phyloP scores from a whole-genome alignment of 2,888 invertebrate genomes.

The Parthenolecanium corni region DNA sequence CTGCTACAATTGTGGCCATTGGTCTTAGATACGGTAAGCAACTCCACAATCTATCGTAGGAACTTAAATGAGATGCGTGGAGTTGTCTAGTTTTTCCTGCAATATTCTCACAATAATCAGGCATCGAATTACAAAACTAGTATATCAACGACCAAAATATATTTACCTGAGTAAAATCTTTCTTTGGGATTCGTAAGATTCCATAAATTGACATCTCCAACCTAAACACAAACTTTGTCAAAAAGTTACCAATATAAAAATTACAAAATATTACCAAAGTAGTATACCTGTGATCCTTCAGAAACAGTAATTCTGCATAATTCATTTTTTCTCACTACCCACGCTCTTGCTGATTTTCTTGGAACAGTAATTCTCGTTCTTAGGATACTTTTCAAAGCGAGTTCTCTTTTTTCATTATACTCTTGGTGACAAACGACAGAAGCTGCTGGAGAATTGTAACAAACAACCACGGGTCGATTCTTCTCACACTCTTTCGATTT shows the following conservation, averaged over 20 bases:
- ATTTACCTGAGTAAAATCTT: conserved; percentile 36
- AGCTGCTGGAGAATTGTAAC: conserved; percentile 12
- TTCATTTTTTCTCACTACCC: conserved; percentile 19
- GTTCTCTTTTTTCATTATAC: conserved; percentile 8
- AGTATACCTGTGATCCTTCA: conserved; percentile 16
- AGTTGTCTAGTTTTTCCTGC: conserved; percentile 41
- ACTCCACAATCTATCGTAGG: conserved; percentile 42
- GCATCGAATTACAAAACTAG: background rate
- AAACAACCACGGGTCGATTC: conserved; percentile 9
- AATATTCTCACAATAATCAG: background rate
- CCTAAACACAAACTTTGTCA: conserved; percentile 30
- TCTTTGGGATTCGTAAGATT: conserved; percentile 41
- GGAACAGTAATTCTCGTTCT: conserved; percentile 1
- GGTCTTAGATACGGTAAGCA: conserved; percentile 41
- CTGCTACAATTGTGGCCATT: conserved; percentile 43
- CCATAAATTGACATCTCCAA: conserved; percentile 44
- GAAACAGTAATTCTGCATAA: conserved; percentile 15
- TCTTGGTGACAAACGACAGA: background rate
- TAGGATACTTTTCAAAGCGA: conserved; percentile 4
- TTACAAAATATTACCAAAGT: background rate
- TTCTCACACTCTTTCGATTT: too few relatives aligned
- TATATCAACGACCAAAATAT: background rate
- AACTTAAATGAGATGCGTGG: conserved; percentile 41
- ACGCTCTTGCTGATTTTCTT: conserved; percentile 14
- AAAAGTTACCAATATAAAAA: background rate